These are phyloP conservation scores for Pseudoatta argentina DNA, from an alignment of 1,140 invertebrate genomes.

Conservation along the genomic window DNA sequence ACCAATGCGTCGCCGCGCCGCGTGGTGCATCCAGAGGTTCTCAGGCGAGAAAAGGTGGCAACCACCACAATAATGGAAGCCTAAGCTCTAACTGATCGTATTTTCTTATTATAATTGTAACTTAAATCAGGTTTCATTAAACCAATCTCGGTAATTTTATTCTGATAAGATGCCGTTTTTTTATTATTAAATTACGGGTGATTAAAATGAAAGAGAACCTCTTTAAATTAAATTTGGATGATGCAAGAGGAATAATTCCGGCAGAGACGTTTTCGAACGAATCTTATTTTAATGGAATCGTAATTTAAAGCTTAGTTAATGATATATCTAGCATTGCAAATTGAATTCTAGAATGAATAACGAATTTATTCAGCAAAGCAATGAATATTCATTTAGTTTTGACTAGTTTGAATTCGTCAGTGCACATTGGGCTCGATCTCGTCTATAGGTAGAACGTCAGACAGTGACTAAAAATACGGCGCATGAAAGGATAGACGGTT, in stretches of 20 bases:
- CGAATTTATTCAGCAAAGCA: conserved; percentile 4
- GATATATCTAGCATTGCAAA: conserved; percentile 16
- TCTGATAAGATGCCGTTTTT: not conserved
- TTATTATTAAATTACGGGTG: not conserved
- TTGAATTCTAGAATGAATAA: conserved; percentile 19
- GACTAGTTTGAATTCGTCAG: not conserved
- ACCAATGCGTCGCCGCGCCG: conserved; percentile 68
- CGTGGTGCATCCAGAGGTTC: conserved; percentile 75
- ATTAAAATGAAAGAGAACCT: not conserved
- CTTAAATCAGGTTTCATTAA: not conserved
- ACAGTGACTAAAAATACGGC: conserved; percentile 62
- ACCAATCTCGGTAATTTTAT: not conserved
- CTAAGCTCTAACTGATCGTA: not conserved
- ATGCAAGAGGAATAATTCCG: not conserved
- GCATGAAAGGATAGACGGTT: conserved; percentile 65
- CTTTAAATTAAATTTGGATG: not conserved
- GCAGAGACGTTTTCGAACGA: not conserved
- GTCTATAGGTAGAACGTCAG: conserved; percentile 24
- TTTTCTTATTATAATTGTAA: not conserved
- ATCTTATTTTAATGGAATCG: conserved; percentile 17
- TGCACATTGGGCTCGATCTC: not conserved
- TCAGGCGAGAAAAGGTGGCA: conserved; percentile 64
- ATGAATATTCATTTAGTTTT: conserved; percentile 41
- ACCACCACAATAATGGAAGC: not conserved
- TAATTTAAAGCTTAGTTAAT: not conserved